Evolutionary conservation across 2,797 vertebrate species (phyloP), one percentile per base, ranked within the genome.

Genomic region (Anolis apletophallus): DNA sequence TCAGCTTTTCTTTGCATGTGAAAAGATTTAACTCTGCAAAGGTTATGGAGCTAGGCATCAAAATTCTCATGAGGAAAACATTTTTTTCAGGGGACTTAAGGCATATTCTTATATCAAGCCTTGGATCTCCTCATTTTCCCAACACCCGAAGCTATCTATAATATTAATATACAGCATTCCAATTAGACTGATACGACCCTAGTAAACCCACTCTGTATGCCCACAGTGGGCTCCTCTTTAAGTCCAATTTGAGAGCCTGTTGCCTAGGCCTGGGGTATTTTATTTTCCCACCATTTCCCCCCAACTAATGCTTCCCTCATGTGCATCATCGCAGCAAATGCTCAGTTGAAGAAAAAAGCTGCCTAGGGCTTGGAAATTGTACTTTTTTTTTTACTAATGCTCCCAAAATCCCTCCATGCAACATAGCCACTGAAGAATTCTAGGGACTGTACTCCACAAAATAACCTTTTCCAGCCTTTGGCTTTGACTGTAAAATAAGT

Each of bases 1-100:
- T n/a, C 50, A 83, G 67, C 5, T 55, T 85, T 89, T 87, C 79
- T 87, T 73, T 85, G 36, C 82, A 46, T 72, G 79, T 88, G 36
- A 46, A 64, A 80, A 1, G 14, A 77, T 87, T 23, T 83, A 92
- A 89, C 55, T 76, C 32, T 76, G 21, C 13, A 79, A 75, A 88
- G 86, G 78, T 40, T 87, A 83, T 3, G 5, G n/a, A 52, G 17
- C 17, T 46, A 23, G 59, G 17, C 36, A 81, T 13, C n/a, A 34
- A n/a, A 32, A 55, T 57, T 57, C 52, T 26, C 34, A 59, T 11
- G 17, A 34, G 54, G 52, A 50, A 17, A 74, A n/a, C 2, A 2
- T 61, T 72, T 54, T 36, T 50, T 26, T 40, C 40, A 14, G 59
- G 2, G 36, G 59, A n/a, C 36, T 54, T 67, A 36, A 54, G 64